These are phyloP conservation scores for Eristalinus sepulchralis DNA, from an alignment of 2,888 invertebrate genomes.

Conservation along the genomic window DNA sequence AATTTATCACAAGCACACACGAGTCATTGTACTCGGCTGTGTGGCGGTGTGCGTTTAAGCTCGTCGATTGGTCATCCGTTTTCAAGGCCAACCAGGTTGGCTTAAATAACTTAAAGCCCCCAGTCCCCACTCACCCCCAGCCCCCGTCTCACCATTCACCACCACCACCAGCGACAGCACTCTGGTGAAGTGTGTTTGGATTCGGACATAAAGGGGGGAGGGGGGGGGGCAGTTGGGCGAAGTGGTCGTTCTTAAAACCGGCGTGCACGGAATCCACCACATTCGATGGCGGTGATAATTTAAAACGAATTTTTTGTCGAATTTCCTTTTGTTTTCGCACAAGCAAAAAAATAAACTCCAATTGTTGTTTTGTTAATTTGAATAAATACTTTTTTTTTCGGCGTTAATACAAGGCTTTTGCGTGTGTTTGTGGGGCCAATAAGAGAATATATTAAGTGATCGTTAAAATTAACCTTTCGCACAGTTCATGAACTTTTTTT, in stretches of 20 bases:
- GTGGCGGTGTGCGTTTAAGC: constrained; percentile 17
- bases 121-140: neutral
- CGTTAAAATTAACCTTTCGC: constrained; percentile 48
- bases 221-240: neutral
- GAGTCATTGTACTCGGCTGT: constrained; percentile 61
- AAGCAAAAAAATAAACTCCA: constrained; percentile 4
- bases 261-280: constrained; percentile 29
- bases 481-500: constrained; percentile 64
- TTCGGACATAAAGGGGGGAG: neutral
- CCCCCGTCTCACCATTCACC: neutral
- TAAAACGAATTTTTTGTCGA: constrained; percentile 29
- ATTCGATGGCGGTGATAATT: constrained; percentile 37
- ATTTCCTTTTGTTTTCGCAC: constrained; percentile 35
- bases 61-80: constrained; percentile 49
- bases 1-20: constrained; percentile 32
- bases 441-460: constrained; percentile 41
- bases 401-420: constrained; percentile 3
- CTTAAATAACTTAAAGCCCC: constrained; percentile 42
- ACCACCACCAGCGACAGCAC: no score
- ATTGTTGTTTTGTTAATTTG: constrained; percentile 38
- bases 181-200: neutral
- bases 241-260: constrained; percentile 17
- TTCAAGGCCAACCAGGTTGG: constrained; percentile 69
- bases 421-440: neutral
- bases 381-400: constrained; percentile 25